phyloP scores from a whole-genome alignment of 2,888 invertebrate species.

The Emmelina monodactyla region DNA sequence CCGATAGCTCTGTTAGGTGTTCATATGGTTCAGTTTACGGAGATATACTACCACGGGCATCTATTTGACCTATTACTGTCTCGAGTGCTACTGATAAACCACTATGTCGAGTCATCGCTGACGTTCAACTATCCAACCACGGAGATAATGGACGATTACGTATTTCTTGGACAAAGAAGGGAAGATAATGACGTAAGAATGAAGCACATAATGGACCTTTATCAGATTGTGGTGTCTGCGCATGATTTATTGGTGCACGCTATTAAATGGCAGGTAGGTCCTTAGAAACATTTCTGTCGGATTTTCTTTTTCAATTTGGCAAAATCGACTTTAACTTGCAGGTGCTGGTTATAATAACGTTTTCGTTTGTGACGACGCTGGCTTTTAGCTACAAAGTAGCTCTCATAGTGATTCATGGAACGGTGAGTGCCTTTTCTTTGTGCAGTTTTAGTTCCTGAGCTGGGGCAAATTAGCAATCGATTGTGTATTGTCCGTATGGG shows the following conservation, averaged over 20 bases:
- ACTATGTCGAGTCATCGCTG: slow-evolving; percentile 28
- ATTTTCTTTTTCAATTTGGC: neutral
- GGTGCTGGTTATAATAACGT: slow-evolving; percentile 30
- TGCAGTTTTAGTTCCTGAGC: neutral
- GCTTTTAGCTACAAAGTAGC: slow-evolving; percentile 24
- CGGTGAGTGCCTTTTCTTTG: slow-evolving; percentile 22
- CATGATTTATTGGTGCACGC: slow-evolving; percentile 33
- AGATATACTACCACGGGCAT: slow-evolving; percentile 33
- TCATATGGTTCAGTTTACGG: slow-evolving; percentile 22
- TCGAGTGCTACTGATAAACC: slow-evolving; percentile 30
- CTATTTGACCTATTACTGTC: slow-evolving; percentile 29
- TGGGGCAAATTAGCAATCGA: neutral
- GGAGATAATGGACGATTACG: slow-evolving; percentile 20
- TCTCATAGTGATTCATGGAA: slow-evolving; percentile 22
- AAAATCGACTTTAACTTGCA: slow-evolving; percentile 21
- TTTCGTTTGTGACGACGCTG: slow-evolving; percentile 27
- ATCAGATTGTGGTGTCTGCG: slow-evolving; percentile 30
- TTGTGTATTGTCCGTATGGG: too few species aligned
- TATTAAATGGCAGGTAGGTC: slow-evolving; percentile 41
- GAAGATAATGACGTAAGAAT: slow-evolving; percentile 23
- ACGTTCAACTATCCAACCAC: slow-evolving; percentile 16
- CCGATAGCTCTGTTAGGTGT: slow-evolving; percentile 17
- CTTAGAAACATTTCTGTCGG: neutral
- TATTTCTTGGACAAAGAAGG: slow-evolving; percentile 18
- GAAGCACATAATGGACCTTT: slow-evolving; percentile 33